These are phyloP conservation scores for Lepilemur septentrionalis DNA, from an alignment of 2,797 vertebrate species.

Conservation along the genomic window DNA sequence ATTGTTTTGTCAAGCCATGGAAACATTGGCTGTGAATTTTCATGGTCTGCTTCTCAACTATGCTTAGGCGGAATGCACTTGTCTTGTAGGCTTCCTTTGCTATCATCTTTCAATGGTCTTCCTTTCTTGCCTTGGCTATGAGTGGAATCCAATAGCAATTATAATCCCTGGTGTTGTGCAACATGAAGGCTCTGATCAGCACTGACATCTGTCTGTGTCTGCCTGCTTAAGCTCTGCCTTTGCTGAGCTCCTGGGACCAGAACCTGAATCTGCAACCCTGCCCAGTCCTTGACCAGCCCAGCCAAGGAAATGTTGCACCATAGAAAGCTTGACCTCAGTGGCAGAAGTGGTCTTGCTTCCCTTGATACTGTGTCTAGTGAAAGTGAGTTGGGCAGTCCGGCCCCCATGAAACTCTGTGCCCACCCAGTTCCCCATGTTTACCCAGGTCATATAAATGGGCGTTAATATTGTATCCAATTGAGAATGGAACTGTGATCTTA, in stretches of 20 bases:
- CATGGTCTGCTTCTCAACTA: neutral
- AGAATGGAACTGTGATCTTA: neutral
- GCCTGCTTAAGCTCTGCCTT: neutral
- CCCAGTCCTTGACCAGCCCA: neutral
- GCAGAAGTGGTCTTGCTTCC: too few relatives aligned
- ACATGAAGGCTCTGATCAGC: neutral
- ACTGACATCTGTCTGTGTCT: too few relatives aligned
- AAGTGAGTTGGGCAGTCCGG: rapidly evolving
- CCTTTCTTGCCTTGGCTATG: neutral
- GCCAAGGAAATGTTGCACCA: neutral
- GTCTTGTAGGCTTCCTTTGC: neutral
- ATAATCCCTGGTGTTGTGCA: neutral
- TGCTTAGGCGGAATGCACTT: neutral
- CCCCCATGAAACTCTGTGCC: neutral
- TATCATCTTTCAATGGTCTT: neutral
- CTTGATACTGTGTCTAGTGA: neutral
- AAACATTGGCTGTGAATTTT: neutral
- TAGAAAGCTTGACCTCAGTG: neutral
- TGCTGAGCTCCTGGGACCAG: neutral
- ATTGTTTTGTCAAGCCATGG: neutral
- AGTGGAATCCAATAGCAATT: neutral
- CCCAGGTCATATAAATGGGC: neutral
- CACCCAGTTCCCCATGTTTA: neutral
- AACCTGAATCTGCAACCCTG: neutral
- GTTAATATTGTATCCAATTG: neutral